Percentiles rank a stretch among this genome's conserved stretches.
Conservation (phyloP, 1,140 invertebrate genomes). For the Eupeodes corollae region DNA sequence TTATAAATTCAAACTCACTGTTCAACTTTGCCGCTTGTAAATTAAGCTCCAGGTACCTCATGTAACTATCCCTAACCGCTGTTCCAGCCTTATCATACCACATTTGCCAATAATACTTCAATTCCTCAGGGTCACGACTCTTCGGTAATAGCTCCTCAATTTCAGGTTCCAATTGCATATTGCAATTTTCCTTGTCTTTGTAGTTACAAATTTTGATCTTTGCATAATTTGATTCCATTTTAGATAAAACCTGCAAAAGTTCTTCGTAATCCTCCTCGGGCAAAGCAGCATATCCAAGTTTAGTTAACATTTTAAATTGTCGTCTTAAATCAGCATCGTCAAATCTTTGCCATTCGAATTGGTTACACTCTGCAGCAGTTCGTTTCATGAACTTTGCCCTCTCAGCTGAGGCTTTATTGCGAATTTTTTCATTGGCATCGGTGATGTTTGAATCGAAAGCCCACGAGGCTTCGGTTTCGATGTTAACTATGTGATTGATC, state of each 20-base stretch:
- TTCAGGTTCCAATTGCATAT: constrained; percentile 65
- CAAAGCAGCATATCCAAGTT: constrained; percentile 57
- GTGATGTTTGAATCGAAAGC: constrained; percentile 64
- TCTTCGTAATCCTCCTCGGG: constrained; percentile 52
- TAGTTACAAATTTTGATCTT: constrained; percentile 69
- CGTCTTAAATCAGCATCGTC: constrained; percentile 48
- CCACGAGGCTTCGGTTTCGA: constrained; percentile 48
- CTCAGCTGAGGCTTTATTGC: constrained; percentile 37
- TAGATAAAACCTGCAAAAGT: constrained; percentile 50
- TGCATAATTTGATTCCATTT: constrained; percentile 69
- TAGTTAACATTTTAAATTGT: constrained; percentile 53
- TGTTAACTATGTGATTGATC: constrained; percentile 44
- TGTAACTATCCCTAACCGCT: constrained; percentile 53
- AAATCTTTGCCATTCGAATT: constrained; percentile 51
- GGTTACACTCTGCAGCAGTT: constrained; percentile 42
- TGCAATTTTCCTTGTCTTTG: constrained; percentile 52
- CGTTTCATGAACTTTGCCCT: constrained; percentile 33
- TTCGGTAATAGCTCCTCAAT: constrained; percentile 55
- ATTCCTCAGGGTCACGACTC: constrained; percentile 58
- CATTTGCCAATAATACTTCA: constrained; percentile 61
- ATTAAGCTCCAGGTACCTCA: constrained; percentile 59
- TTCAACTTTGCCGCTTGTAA: constrained; percentile 69
- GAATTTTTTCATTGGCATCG: constrained; percentile 50
- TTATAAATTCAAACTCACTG: constrained; percentile 24
- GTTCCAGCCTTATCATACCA: constrained; percentile 67